phyloP scores from a whole-genome alignment of 2,797 vertebrate species.

The Ptychadena robeensis region DNA sequence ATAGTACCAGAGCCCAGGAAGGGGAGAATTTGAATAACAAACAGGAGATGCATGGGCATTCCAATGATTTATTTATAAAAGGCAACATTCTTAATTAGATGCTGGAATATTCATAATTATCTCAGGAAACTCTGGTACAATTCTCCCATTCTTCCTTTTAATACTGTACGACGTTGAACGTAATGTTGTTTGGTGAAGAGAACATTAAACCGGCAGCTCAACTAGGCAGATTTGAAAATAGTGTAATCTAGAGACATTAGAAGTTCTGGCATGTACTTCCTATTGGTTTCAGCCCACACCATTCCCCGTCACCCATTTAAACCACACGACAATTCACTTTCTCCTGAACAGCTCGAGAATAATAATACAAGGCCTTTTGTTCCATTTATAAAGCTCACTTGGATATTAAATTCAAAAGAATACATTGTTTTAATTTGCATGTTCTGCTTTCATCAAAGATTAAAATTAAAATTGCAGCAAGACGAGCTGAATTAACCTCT shows the following conservation, averaged over 20 bases:
- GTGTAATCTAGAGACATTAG: conserved; percentile 68
- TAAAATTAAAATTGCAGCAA: conserved; percentile 60
- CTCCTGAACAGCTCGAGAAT: conserved; percentile 62
- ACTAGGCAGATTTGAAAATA: conserved; percentile 64
- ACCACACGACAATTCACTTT: conserved; percentile 60
- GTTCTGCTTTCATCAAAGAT: conserved; percentile 65
- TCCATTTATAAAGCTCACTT: conserved; percentile 59
- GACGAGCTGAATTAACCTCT: conserved; percentile 59
- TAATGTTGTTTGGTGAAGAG: conserved; percentile 66
- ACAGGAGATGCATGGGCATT: conserved; percentile 63
- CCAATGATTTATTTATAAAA: conserved; percentile 67
- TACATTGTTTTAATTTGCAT: conserved; percentile 67
- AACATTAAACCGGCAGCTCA: conserved; percentile 64
- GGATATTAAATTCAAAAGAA: conserved; percentile 67
- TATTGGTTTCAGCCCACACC: conserved; percentile 63
- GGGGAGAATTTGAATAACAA: conserved; percentile 68
- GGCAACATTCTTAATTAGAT: conserved; percentile 69
- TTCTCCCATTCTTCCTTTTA: conserved; percentile 65
- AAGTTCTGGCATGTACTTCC: conserved; percentile 65
- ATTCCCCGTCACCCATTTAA: conserved; percentile 51
- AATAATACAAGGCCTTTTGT: conserved; percentile 64
- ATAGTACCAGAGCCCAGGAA: conserved; percentile 63
- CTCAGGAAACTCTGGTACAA: conserved; percentile 60
- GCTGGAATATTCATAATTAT: conserved; percentile 66
- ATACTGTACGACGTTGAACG: conserved; percentile 62